Base-by-base conservation (phyloP, 1,140 invertebrate genomes). In the Bicyclus anynana region DNA sequence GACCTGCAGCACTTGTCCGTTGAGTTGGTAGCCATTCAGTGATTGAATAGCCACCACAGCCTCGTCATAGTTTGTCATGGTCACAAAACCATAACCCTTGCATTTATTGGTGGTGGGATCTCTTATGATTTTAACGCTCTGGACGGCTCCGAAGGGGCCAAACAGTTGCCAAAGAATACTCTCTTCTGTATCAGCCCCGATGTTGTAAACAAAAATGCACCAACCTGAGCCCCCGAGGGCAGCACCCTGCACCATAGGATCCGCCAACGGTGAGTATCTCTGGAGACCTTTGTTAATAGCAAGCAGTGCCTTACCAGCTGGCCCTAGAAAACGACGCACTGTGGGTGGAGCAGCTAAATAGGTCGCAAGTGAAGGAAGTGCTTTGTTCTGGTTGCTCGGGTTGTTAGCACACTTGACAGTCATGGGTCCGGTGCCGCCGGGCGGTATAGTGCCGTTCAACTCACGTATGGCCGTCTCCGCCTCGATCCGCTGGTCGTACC, bases 171-270 rank as follows among this genome's bases (percentile, higher is more conserved):
- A 97, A 55, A 97, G 90, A 20, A 96, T 92, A 77, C 94, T 96
- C 81, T 97, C 96, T 82, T 97, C 96, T 2, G 95, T 97, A 75
- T 97, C 96, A 23, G 96, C 95, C 42, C 95, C 95, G 71, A 97
- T 91, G 84, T 97, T 97, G 89, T 97, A 97, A n/a, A 97, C 95
- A 87, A 97, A 97, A 80, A 97, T 95, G 83, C 95, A 97, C 94
- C 95, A 97, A 47, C 94, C 94, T 38, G 94, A 94, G 58, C 94
- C 93, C 48, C 92, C 93, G 80, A 93, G 91, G 29, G 92, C 92
- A 75, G 93, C 94, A 57, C 94, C 94, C 61, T 94, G 94, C 69
- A 95, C 91, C 66, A 96, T 91, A 10, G 94, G 93, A 65, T 94
- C 94, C 62, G 94, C 94, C 70, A 96, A 82, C 35, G 95, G 95